Conservation (phyloP, 2,888 invertebrate genomes). For the Ophion obscuratus region DNA sequence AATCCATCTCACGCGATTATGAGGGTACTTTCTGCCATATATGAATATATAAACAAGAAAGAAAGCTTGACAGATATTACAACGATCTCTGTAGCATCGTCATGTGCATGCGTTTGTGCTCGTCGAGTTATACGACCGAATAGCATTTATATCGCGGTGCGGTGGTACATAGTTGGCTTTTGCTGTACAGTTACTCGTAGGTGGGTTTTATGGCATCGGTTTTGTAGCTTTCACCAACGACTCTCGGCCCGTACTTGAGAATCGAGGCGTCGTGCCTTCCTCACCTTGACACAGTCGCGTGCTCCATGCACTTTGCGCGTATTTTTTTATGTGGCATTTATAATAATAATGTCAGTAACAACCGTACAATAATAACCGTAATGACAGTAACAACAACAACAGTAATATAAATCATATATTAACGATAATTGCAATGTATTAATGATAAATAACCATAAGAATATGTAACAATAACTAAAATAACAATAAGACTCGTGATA, state of each 20-base stretch:
- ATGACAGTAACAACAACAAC: background rate
- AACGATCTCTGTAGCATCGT: constrained; percentile 1
- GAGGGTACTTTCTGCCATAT: background rate
- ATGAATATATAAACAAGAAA: background rate
- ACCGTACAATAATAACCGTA: no score
- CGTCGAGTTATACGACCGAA: constrained; percentile 50
- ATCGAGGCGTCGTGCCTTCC: constrained; percentile 75
- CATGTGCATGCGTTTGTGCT: constrained; percentile 1
- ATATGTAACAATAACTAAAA: background rate
- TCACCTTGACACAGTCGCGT: constrained; percentile 79
- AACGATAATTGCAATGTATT: no score
- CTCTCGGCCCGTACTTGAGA: constrained; percentile 38
- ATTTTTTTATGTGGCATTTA: background rate
- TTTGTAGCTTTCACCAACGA: constrained; percentile 59
- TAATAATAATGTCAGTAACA: constrained; percentile 6
- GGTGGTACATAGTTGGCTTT: constrained; percentile 37
- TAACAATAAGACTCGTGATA: background rate
- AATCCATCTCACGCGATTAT: background rate
- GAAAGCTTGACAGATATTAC: background rate
- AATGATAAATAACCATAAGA: background rate
- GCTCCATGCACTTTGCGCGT: constrained; percentile 31
- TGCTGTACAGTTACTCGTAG: constrained; percentile 62
- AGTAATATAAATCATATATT: no score
- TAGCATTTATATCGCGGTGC: constrained; percentile 23
- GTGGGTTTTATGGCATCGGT: constrained; percentile 49